Evolutionary conservation across 2,888 invertebrate genomes (phyloP), one percentile per base, ranked within the genome.

Genomic region (Oegoconia quadripuncta): DNA sequence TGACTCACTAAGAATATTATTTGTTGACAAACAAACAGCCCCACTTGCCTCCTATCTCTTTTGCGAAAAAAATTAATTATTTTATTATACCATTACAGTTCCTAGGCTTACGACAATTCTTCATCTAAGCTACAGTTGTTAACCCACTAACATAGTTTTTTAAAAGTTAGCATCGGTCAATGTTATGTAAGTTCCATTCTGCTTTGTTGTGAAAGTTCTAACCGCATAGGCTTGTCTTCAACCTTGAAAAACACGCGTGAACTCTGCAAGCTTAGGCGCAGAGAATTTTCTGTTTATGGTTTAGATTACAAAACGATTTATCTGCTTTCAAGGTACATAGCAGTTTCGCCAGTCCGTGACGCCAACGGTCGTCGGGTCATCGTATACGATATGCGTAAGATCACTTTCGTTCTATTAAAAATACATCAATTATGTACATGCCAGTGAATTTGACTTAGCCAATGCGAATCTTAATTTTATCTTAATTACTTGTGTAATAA

Each of bases 271-370:
- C 30, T 15, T 30, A 9, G 16, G 7, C 3, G 15, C 9, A 30
- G 11, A 30, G 13, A 6, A 20, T 20, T 20, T 7, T 20, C 7
- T 20, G 7, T 20, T 20, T 20, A 6, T 23, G 13, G 33, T 26
- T 11, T 7, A 5, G 5, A 69, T 70, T 59, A 67, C 65, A 56
- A 67, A 64, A 41, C n/a, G 35, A 73, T 70, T 71, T 28, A 33
- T 64, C 48, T 63, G 59, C 68, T 60, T 67, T 69, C 39, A 55
- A 93, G 93, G 64, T 95, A 93, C 68, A 89, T 94, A 52, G 92
- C 92, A 56, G 92, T 91, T 14, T 92, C 94, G 36, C 95, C 95
- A 18, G 90, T 91, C 43, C 88, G 93, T 43, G 95, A 95, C 75
- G 86, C 81, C 52, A 74, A 89, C 55, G 95, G 95, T 34, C 89